Percentiles rank a stretch among this genome's conserved stretches.
These are phyloP conservation scores for Ifrita kowaldi DNA, from an alignment of 2,113 vertebrate species.

Conservation along the genomic window DNA sequence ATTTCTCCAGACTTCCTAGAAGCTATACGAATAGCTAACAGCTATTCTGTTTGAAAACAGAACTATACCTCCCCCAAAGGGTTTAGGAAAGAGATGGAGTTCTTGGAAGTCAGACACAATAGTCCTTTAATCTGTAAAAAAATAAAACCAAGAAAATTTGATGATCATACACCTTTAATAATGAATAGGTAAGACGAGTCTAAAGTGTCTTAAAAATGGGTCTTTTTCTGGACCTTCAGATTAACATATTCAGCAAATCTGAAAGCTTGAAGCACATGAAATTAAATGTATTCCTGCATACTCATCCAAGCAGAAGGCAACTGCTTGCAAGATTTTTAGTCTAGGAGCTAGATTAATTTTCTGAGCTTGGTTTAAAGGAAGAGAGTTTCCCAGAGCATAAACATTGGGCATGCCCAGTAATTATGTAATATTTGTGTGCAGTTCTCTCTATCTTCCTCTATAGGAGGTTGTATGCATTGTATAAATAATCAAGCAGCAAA, in stretches of 20 bases:
- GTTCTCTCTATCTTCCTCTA: not conserved
- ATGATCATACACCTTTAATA: not conserved
- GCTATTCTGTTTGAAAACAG: not conserved
- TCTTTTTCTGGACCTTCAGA: not conserved
- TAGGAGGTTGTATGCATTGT: not conserved
- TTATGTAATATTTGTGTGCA: not conserved
- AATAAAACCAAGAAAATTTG: not conserved
- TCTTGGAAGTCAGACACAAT: not conserved
- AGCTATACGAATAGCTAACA: not conserved
- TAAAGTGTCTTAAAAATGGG: not conserved
- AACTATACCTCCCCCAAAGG: not conserved
- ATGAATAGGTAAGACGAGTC: not conserved
- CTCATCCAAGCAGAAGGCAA: not conserved
- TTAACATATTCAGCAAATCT: not conserved
- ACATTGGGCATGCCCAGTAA: not conserved
- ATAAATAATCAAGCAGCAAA: not conserved
- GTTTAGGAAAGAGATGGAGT: not conserved
- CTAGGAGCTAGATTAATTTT: not conserved
- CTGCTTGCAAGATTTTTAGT: not conserved
- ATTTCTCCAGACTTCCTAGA: not conserved
- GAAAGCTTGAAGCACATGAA: not conserved
- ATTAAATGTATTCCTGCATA: not conserved
- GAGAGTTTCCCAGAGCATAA: not conserved
- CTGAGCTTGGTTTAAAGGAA: not conserved
- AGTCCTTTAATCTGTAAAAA: not conserved